Conservation (phyloP, 2,797 vertebrate genomes). For the Dendrocincla tyrannina region DNA sequence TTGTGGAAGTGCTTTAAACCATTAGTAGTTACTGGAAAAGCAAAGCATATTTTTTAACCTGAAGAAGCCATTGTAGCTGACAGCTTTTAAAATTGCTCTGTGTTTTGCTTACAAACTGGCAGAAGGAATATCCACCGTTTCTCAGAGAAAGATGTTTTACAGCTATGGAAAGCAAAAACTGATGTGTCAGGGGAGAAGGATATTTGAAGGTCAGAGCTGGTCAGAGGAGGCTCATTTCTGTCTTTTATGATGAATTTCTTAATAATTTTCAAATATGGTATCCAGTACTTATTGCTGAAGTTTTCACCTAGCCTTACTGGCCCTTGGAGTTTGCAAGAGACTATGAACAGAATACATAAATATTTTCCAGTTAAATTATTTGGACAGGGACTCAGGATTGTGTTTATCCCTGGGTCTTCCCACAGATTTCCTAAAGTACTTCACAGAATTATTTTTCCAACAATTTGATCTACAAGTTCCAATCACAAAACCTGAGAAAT, state of each 20-base stretch:
- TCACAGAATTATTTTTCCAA: neutral
- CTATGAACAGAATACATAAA: neutral
- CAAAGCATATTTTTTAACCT: conserved; percentile 6
- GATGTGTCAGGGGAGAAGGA: neutral
- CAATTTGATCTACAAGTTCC: neutral
- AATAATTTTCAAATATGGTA: conserved; percentile 45
- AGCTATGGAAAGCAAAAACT: neutral
- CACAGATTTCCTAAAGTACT: neutral
- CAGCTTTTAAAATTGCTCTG: conserved; percentile 35
- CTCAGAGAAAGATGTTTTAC: neutral
- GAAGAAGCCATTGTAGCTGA: neutral
- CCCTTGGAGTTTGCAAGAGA: neutral
- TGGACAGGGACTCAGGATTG: neutral
- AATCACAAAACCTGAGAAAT: neutral
- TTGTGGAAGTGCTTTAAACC: conserved; percentile 19
- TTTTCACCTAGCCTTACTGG: neutral
- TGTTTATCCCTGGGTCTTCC: neutral
- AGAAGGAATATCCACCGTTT: neutral
- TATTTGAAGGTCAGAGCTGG: conserved; percentile 40
- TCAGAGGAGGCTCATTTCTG: conserved; percentile 21
- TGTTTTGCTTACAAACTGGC: neutral
- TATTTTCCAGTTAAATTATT: neutral
- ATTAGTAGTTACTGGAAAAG: conserved; percentile 32
- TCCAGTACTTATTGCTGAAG: neutral
- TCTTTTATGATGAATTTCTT: conserved; percentile 43